These are phyloP conservation scores for Steinernema khuongi DNA, from an alignment of 1,140 invertebrate species.

Conservation along the genomic window DNA sequence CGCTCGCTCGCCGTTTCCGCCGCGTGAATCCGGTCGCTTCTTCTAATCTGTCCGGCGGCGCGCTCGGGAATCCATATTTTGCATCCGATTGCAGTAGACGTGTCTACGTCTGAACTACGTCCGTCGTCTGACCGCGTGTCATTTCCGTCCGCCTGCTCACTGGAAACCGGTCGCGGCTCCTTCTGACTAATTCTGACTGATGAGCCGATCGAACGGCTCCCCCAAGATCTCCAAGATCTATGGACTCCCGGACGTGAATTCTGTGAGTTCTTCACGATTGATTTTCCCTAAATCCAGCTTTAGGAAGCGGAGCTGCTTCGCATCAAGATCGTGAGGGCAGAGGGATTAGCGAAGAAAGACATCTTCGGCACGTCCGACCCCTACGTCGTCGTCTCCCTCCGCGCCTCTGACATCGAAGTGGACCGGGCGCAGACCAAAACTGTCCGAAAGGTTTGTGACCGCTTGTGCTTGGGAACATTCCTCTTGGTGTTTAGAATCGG, in stretches of 20 bases:
- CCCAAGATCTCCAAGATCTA: background rate
- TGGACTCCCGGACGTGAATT: conserved; percentile 10
- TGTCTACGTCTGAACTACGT: too few species aligned
- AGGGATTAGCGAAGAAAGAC: conserved; percentile 35
- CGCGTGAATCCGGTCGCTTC: too few species aligned
- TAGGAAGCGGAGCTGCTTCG: conserved; percentile 29
- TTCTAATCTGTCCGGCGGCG: too few species aligned
- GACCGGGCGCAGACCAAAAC: conserved; percentile 22
- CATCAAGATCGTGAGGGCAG: conserved; percentile 29
- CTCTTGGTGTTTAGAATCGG: conserved; percentile 28
- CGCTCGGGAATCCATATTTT: too few species aligned
- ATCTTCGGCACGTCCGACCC: conserved; percentile 39
- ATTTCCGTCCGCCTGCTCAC: too few species aligned
- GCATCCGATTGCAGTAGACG: too few species aligned
- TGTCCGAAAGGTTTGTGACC: conserved; percentile 20
- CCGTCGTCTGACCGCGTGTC: too few species aligned
- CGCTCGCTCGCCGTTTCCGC: too few species aligned
- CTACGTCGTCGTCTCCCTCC: conserved; percentile 29
- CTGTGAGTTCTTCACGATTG: background rate
- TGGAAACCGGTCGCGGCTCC: too few species aligned
- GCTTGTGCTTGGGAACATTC: too few species aligned
- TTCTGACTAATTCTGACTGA: too few species aligned
- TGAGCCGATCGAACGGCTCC: background rate
- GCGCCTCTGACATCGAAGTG: conserved; percentile 9
- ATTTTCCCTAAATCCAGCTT: background rate